phyloP scores from a whole-genome alignment of 2,888 invertebrate genomes.

The Chymomyza fuscimana region DNA sequence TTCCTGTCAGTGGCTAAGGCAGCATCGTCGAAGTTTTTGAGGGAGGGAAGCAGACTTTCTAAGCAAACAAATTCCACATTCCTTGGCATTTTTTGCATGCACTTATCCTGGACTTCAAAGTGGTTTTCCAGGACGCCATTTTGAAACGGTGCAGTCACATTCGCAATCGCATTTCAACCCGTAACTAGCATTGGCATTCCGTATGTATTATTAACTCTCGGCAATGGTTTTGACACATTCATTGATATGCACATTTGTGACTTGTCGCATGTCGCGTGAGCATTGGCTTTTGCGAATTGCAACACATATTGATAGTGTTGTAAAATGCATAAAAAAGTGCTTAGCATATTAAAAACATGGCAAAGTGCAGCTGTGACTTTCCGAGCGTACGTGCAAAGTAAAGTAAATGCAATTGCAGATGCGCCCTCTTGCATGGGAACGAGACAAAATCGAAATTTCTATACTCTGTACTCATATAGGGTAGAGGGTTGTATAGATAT shows the following conservation, averaged over 20 bases:
- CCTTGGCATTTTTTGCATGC: slow-evolving; percentile 39
- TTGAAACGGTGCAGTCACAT: neutral
- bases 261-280: slow-evolving; percentile 15
- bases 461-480: too few relatives aligned
- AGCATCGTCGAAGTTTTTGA: neutral
- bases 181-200: neutral
- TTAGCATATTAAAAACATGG: slow-evolving; percentile 68
- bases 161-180: neutral
- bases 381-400: slow-evolving; percentile 44
- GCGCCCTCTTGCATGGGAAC: neutral
- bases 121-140: slow-evolving; percentile 28
- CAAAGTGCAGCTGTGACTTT: slow-evolving; percentile 61
- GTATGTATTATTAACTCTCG: slow-evolving; percentile 64
- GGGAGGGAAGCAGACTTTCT: neutral
- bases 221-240: slow-evolving; percentile 64
- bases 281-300: slow-evolving; percentile 10
- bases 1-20: slow-evolving; percentile 24
- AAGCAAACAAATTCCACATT: slow-evolving; percentile 3
- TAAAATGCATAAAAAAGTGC: slow-evolving; percentile 65
- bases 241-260: slow-evolving; percentile 67
- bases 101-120: slow-evolving; percentile 37
- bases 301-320: slow-evolving; percentile 58
- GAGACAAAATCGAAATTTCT: neutral
- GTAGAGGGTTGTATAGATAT: too few relatives aligned
- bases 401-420: slow-evolving; percentile 10